Evolutionary conservation across 2,888 invertebrate genomes (phyloP).

Genomic region (Gymnoscelis rufifasciata): DNA sequence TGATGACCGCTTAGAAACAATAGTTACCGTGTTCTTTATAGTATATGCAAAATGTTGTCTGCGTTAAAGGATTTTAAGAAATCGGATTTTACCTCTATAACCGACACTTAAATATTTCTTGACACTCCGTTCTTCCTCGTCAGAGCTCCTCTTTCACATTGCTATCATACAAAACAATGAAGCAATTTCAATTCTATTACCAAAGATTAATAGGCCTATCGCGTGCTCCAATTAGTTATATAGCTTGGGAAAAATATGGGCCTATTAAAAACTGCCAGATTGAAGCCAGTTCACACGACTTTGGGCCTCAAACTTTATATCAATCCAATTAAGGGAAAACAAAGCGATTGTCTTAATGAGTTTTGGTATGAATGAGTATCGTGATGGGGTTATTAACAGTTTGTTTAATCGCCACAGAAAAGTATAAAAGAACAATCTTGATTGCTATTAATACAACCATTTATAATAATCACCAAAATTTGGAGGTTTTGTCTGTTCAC

Average conservation of each 20-base stretch:
- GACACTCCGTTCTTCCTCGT: no score
- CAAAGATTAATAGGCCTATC: conserved; percentile 60
- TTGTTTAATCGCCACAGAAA: not conserved
- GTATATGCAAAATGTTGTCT: no score
- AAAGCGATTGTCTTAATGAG: conserved; percentile 27
- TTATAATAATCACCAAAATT: not conserved
- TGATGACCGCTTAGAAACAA: no score
- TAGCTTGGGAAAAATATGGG: conserved; percentile 50
- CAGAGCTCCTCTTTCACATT: not conserved
- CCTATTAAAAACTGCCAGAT: conserved; percentile 39
- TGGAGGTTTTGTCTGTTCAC: no score
- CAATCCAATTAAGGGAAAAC: conserved; percentile 35
- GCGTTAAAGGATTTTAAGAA: no score
- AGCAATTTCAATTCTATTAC: conserved; percentile 47
- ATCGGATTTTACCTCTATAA: no score
- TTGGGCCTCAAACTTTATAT: conserved; percentile 49
- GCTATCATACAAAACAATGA: conserved; percentile 39
- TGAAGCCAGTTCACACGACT: conserved; percentile 48
- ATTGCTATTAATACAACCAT: no score
- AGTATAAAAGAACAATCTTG: not conserved
- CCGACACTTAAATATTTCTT: no score
- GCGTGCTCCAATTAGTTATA: conserved; percentile 59
- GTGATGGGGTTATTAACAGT: conserved; percentile 12
- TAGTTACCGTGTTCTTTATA: no score
- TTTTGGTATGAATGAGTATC: conserved; percentile 27